Evolutionary conservation across 1,140 invertebrate species (phyloP), one percentile per base, ranked within the genome.

Genomic region (Drosophila arawakana): DNA sequence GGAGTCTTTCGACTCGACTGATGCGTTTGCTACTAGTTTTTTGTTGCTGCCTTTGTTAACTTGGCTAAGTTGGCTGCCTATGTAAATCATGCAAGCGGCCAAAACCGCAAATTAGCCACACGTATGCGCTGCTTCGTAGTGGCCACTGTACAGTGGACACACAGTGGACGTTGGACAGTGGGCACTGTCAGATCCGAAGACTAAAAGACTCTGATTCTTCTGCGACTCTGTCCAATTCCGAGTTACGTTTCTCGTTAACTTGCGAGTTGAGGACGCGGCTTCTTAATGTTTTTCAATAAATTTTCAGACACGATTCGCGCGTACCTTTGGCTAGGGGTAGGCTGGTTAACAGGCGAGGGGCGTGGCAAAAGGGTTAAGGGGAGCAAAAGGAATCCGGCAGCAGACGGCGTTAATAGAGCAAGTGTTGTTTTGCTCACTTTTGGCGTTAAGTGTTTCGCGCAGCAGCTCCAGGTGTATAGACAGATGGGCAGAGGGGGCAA

Each of bases 341-440:
- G n/a, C n/a, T 21, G 63, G 3, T 30, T 11, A 11, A 35, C 3
- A 37, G 21, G 9, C 5, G 35, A 10, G 25, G 1, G 43, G 2
- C 35, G 5, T 18, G 21, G 18, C 9, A 43, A 11, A 18, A 3
- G 11, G 11, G 10, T 4, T 2, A 37, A 34, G 15, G 10, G 15
- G 30, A 2, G 11, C 7, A 39, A 52, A 18, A 59, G 52, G 21
- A 55, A 50, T 34, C 58, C 50, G 55, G 34, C 37, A 62, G 65
- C 63, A 61, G 75, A 70, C 78, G 83, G 83, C 76, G 81, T 90
- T 88, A 89, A 91, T 91, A 91, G 89, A 82, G 86, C 90, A 91
- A 91, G 90, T 91, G 90, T 91, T 91, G 90, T 82, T 90, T 91
- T 88, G 77, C 79, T 88, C 90, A 91, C 90, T 91, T 90, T 79